Base-by-base conservation (phyloP, 92 coral and sea anemone species). In the Palythoa caribaeorum region DNA sequence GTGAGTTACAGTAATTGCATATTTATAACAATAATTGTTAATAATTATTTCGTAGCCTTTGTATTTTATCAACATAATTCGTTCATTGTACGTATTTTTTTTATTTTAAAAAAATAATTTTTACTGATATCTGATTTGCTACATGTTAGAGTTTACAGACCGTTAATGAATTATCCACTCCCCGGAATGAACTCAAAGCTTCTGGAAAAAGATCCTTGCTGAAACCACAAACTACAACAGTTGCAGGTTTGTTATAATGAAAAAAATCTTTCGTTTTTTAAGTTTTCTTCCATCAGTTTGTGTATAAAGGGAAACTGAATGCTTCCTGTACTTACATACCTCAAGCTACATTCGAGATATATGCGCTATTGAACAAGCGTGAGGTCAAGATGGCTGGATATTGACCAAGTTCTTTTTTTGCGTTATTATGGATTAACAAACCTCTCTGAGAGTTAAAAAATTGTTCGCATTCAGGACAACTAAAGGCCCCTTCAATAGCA, bases 171-270 rank as follows among this genome's bases (percentile, higher is more conserved):
- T 19, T 6, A 59, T 38, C 84, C 3, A 60, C 55, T 62, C 72
- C 59, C 8, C n/a, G 20, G 38, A 66, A 11, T 14, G 40, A 69
- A 40, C 63, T 28, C 14, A 20, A 59, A 40, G 5, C 13, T 40
- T 80, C 73, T 16, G 20, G 50, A 17, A 47, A 59, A 35, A 63
- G 85, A 60, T 62, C 55, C 52, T 44, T 63, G 10, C 11, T 80
- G 74, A 44, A 80, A 20, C 85, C 85, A 63, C 72, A 8, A 11
- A 80, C 73, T 9, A 55, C 48, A 17, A 62, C 38, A 35, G 52
- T 69, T n/a, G 72, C 73, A 63, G 85, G 85, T 80, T 80, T 44
- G 85, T 80, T 63, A 16, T 44, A 4, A 44, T 44, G 50, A 8
- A 55, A 21, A 4, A 28, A 59, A 59, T 15, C 19, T 59, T 59